Percentiles rank a stretch among this genome's conserved stretches.
These are phyloP conservation scores for Heterodera schachtii DNA, from an alignment of 1,140 invertebrate species.

Conservation along the genomic window DNA sequence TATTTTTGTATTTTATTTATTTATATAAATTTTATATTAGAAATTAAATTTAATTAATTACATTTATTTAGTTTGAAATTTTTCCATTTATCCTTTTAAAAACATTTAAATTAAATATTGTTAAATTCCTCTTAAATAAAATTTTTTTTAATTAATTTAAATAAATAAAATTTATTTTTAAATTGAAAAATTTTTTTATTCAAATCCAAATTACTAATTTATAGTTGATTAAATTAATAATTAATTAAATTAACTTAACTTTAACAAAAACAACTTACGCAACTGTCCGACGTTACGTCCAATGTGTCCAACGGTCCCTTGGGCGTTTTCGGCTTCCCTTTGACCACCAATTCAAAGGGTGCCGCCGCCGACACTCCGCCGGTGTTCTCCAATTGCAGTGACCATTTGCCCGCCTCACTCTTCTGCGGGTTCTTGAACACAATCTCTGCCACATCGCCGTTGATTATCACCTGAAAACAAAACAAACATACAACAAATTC, in stretches of 20 bases:
- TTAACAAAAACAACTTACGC: slow-evolving; percentile 62
- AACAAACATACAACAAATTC: slow-evolving; percentile 1
- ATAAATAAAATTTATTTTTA: too few relatives aligned
- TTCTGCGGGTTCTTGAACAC: slow-evolving; percentile 64
- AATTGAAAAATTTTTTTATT: too few relatives aligned
- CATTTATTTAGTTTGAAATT: too few relatives aligned
- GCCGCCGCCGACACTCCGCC: slow-evolving; percentile 58
- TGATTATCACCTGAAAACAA: slow-evolving; percentile 55
- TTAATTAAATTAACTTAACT: background rate
- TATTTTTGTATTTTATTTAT: too few relatives aligned
- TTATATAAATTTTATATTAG: too few relatives aligned
- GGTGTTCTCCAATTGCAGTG: slow-evolving; percentile 58
- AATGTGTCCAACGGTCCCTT: slow-evolving; percentile 79
- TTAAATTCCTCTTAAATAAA: too few relatives aligned
- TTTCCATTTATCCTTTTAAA: too few relatives aligned
- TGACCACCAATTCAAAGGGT: slow-evolving; percentile 62
- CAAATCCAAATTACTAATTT: too few relatives aligned
- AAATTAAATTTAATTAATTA: too few relatives aligned
- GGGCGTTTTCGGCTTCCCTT: slow-evolving; percentile 59
- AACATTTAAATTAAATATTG: too few relatives aligned
- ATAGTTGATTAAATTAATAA: too few relatives aligned
- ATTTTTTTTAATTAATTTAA: too few relatives aligned
- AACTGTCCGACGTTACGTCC: slow-evolving; percentile 88
- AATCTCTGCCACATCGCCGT: slow-evolving; percentile 63
- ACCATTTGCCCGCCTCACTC: slow-evolving; percentile 63